Percentiles rank a stretch among this genome's conserved stretches.
phyloP scores from a whole-genome alignment of 2,113 vertebrate species.

The Callocephalon fimbriatum region DNA sequence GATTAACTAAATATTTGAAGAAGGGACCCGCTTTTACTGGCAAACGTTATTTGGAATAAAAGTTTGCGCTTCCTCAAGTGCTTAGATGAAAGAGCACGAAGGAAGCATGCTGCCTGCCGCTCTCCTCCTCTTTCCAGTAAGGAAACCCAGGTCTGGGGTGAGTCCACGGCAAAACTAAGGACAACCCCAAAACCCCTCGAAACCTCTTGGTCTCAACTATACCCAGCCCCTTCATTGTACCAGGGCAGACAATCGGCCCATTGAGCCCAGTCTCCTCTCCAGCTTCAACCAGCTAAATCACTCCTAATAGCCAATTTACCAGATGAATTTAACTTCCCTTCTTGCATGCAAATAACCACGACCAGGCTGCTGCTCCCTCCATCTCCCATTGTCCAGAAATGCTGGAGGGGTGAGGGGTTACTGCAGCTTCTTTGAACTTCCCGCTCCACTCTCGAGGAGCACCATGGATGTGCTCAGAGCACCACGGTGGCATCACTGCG shows the following conservation, averaged over 20 bases:
- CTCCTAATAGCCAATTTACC: not conserved
- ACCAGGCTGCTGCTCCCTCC: not conserved
- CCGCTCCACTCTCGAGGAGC: not conserved
- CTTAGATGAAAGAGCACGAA: not conserved
- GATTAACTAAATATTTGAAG: constrained; percentile 60
- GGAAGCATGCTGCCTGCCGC: not conserved
- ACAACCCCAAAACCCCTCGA: not conserved
- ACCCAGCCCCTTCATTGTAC: not conserved
- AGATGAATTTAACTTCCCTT: not conserved
- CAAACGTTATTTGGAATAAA: not conserved
- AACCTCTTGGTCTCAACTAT: not conserved
- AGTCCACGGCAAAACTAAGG: not conserved
- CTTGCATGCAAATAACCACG: not conserved
- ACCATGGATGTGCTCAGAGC: not conserved
- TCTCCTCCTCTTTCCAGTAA: not conserved
- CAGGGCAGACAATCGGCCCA: not conserved
- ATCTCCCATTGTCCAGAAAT: not conserved
- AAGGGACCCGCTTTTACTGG: constrained; percentile 29
- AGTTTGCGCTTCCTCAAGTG: constrained; percentile 23
- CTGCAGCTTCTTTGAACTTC: not conserved
- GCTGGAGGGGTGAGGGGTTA: not conserved
- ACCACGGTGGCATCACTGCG: rapidly evolving
- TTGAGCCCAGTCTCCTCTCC: not conserved
- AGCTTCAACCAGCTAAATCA: not conserved
- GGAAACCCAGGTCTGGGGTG: not conserved